Conservation (phyloP, 2,113 vertebrate genomes). For the Lichenostomus cassidix region DNA sequence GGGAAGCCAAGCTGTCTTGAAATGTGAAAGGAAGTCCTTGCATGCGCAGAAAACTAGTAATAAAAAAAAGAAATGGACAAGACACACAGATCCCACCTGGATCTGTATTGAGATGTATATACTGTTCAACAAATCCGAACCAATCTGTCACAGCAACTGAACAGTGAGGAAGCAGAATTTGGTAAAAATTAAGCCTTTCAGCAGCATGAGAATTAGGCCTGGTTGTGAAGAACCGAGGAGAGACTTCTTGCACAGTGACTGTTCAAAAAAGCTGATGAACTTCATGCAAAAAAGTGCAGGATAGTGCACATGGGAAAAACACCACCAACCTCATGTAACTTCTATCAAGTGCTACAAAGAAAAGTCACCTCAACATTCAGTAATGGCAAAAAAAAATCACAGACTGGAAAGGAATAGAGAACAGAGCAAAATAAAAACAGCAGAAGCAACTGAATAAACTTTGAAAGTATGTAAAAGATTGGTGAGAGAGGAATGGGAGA, state of each 20-base stretch:
- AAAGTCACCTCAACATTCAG: not conserved
- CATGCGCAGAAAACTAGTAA: not conserved
- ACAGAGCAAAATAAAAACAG: not conserved
- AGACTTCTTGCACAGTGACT: not conserved
- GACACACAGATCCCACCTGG: not conserved
- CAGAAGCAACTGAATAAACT: not conserved
- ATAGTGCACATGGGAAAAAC: not conserved
- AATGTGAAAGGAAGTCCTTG: not conserved
- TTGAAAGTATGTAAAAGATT: not conserved
- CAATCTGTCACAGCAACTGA: not conserved
- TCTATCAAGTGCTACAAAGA: not conserved
- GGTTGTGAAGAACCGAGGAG: not conserved
- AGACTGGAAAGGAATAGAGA: not conserved
- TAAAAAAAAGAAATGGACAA: not conserved
- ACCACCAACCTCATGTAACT: not conserved
- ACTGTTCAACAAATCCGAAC: not conserved
- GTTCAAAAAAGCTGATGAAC: not conserved
- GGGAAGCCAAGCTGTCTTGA: not conserved
- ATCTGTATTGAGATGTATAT: not conserved
- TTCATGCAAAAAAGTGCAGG: not conserved
- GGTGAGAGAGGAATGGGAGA: not conserved
- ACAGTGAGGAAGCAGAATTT: not conserved
- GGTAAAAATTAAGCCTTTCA: not conserved
- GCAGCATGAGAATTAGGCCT: not conserved
- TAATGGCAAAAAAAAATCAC: not conserved